phyloP scores from a whole-genome alignment of 2,113 vertebrate species.

The Pipra filicauda region DNA sequence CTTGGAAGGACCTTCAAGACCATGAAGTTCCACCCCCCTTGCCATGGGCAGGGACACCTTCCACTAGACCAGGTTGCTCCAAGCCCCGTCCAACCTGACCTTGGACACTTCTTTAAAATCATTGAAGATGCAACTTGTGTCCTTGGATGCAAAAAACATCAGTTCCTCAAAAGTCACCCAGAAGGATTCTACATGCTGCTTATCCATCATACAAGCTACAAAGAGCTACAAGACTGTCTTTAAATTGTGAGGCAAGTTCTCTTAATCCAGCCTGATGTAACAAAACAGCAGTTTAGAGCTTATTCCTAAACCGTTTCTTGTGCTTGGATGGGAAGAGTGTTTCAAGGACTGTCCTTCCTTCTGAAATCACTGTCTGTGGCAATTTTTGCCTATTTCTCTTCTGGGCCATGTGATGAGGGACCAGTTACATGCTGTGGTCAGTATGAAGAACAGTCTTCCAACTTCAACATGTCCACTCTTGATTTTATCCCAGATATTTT shows the following conservation, averaged over 20 bases:
- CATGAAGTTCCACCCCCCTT: neutral
- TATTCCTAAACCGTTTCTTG: neutral
- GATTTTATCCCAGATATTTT: neutral
- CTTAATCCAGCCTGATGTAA: neutral
- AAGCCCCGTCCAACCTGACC: neutral
- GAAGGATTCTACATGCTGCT: rapidly evolving
- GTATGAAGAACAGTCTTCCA: neutral
- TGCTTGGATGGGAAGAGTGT: neutral
- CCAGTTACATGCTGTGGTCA: neutral
- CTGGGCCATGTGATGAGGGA: neutral
- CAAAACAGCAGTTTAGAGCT: neutral
- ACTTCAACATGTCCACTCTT: neutral
- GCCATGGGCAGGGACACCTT: neutral
- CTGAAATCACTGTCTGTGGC: neutral
- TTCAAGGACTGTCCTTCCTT: neutral
- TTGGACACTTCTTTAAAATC: neutral
- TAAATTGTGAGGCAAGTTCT: neutral
- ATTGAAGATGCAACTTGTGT: neutral
- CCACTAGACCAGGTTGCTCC: neutral
- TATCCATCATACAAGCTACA: neutral
- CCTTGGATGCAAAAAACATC: neutral
- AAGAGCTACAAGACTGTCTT: neutral
- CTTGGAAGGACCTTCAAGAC: neutral
- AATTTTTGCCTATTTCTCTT: neutral
- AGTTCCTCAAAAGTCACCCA: neutral